Base-by-base conservation (phyloP, 2,113 vertebrate species). In the Phoxinus phoxinus region DNA sequence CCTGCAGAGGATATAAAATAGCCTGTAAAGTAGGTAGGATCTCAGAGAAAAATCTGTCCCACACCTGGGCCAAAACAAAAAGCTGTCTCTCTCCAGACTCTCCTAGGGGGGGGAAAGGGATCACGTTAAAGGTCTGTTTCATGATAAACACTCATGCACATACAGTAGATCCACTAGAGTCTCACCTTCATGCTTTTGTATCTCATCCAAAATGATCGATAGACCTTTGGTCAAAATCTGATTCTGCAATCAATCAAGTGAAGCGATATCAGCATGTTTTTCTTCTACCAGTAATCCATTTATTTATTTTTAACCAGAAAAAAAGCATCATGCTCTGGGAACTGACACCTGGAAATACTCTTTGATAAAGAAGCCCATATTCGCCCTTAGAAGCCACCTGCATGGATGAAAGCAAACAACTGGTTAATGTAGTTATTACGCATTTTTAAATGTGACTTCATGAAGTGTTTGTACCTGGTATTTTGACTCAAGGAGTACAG, bases 1-100 rank as follows among this genome's bases (percentile, higher is more conserved):
- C 96, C 96, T 97, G 96, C 71, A 97, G 94, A 25, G 96, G 96
- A 86, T 96, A 96, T 89, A 97, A 97, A 92, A 97, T 96, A 30
- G 96, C 96, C 89, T 97, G 96, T 69, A 97, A 91, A 2, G 94
- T 96, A 32, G 96, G 96, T 81, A 97, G 94, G 63, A 95, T 96
- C 90, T 97, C 95, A 15, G 94, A 95, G 88, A 96, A 97, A 92
- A 96, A 97, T 79, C 95, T 93, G 88, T 96, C 95, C 96, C 96
- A 97, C 72, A 94, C 90, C 87, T 95, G 94, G 74, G 94, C 92
- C 88, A 96, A 92, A 91, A 93, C 91, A 83, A 94, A 90, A 80
- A 96, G 92, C 82, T 93, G 94, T 89, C 92, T 93, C 87, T 96
- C 94, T 89, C 94, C 96, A 96, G 87, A 0, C 53, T 56, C 53